Evolutionary conservation across 2,113 vertebrate genomes (phyloP).

Genomic region (Cyanistes caeruleus): DNA sequence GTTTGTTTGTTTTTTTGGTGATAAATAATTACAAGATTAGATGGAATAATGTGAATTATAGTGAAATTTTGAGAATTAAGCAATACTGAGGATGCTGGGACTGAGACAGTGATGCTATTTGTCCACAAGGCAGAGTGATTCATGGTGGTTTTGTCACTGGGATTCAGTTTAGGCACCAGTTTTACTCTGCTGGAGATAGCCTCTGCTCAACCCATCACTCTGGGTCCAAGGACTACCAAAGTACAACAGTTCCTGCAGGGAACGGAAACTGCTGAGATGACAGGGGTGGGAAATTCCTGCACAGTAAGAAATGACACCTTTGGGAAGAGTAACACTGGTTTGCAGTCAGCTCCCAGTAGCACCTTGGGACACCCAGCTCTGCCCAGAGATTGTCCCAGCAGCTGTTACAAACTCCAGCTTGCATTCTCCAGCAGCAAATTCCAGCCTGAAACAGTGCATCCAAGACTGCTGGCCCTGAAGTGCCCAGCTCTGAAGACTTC

Average conservation of each 20-base stretch:
- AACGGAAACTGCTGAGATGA: not conserved
- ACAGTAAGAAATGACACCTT: not conserved
- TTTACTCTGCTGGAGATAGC: not conserved
- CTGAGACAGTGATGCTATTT: not conserved
- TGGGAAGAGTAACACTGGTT: not conserved
- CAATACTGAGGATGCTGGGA: not conserved
- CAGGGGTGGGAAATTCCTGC: not conserved
- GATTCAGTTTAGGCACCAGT: not conserved
- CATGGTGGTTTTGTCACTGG: not conserved
- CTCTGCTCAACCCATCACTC: not conserved
- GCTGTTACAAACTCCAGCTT: not conserved
- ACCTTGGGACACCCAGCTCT: not conserved
- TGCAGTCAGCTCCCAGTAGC: not conserved
- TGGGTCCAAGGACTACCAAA: not conserved
- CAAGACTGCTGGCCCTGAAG: not conserved
- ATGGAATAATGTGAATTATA: not conserved
- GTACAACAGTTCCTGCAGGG: not conserved
- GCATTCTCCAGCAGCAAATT: not conserved
- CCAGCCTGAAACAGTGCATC: not conserved
- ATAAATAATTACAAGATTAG: not conserved
- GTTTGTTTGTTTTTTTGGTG: too few relatives aligned
- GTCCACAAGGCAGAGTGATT: not conserved
- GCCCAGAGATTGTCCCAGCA: not conserved
- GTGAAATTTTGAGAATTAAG: not conserved
- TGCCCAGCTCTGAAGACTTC: not conserved